Conservation (phyloP, 2,797 vertebrate genomes). For the Xenops minutus region DNA sequence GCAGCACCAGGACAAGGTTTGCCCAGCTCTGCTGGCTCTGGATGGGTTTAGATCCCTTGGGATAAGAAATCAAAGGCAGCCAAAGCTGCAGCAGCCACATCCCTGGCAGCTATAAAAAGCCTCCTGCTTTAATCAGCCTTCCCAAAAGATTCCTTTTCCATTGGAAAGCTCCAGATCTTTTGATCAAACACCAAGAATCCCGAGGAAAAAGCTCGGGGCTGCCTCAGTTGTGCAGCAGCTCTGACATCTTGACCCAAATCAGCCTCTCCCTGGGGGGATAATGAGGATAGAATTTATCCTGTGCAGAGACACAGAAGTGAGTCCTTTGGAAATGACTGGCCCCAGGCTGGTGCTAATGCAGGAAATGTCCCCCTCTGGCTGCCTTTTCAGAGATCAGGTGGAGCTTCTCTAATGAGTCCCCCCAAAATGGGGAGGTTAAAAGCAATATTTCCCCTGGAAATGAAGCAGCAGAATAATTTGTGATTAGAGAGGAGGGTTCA, state of each 20-base stretch:
- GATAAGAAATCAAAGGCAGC: slow-evolving; percentile 39
- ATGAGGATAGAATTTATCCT: not conserved
- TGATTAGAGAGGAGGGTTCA: not conserved
- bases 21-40: not conserved
- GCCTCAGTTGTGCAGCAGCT: not conserved
- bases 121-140: not conserved
- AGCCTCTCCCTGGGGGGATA: not conserved
- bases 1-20: not conserved
- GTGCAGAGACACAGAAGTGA: not conserved
- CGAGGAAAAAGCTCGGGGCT: not conserved
- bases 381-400: accelerated
- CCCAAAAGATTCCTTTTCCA: not conserved
- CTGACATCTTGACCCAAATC: slow-evolving; percentile 28
- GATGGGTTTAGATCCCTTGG: not conserved
- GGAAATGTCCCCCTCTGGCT: not conserved
- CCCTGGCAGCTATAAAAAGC: not conserved
- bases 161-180: not conserved
- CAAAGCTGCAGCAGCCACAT: not conserved
- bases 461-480: not conserved
- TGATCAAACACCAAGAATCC: not conserved
- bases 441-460: not conserved
- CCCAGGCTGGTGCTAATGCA: not conserved
- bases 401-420: not conserved
- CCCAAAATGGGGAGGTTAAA: not conserved
- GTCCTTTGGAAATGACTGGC: not conserved